A percentile compares a stretch with the other conserved stretches of the same genome.
phyloP scores from a whole-genome alignment of 2,888 invertebrate genomes.

The Fragum fragum region DNA sequence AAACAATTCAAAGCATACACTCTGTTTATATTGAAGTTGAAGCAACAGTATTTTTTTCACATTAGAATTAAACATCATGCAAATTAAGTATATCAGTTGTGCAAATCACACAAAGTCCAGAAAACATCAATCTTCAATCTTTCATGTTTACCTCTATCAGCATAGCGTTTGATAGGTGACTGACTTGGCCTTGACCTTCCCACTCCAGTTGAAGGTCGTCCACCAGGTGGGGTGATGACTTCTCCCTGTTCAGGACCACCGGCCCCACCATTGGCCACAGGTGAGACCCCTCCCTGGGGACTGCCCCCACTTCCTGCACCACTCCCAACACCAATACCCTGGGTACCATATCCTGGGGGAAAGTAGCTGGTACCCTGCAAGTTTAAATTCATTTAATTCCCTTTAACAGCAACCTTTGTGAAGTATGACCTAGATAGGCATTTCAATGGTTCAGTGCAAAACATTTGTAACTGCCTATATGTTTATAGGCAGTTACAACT shows the following conservation, averaged over 20 bases:
- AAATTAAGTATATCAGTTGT: neutral
- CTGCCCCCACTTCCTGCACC: slow-evolving; percentile 41
- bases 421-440: too few species aligned
- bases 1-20: too few species aligned
- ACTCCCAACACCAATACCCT: slow-evolving; percentile 31
- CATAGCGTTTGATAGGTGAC: slow-evolving; percentile 55
- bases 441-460: too few species aligned
- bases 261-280: slow-evolving; percentile 22
- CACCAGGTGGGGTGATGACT: slow-evolving; percentile 73
- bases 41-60: neutral
- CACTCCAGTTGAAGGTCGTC: slow-evolving; percentile 56
- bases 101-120: neutral
- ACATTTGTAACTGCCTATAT: too few species aligned
- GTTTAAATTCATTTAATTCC: too few species aligned
- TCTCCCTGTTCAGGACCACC: slow-evolving; percentile 73
- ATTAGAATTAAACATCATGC: neutral
- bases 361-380: slow-evolving; percentile 69
- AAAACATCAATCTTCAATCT: neutral
- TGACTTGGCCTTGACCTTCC: slow-evolving; percentile 70
- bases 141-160: slow-evolving; percentile 55
- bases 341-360: slow-evolving; percentile 54
- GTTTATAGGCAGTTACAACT: too few species aligned
- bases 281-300: slow-evolving; percentile 41
- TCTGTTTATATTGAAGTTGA: too few species aligned
- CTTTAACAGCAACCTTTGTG: too few species aligned